phyloP scores from a whole-genome alignment of 2,797 vertebrate genomes.

The Pipistrellus kuhlii region DNA sequence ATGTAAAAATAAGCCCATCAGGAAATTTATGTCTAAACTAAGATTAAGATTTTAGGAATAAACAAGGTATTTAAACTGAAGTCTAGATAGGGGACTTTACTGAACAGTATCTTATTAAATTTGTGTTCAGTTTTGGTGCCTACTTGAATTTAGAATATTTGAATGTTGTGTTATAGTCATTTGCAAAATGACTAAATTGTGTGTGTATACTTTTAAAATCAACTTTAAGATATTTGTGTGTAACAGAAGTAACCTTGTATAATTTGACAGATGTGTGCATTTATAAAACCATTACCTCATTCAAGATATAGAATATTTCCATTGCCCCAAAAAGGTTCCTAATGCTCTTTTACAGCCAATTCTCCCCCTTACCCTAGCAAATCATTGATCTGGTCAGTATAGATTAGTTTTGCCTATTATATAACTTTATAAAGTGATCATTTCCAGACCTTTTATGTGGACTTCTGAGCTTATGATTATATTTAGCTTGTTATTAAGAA shows the following conservation, averaged over 20 bases:
- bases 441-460: slow-evolving; percentile 9
- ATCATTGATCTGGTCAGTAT: not conserved
- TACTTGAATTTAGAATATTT: slow-evolving; percentile 21
- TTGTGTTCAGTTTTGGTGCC: not conserved
- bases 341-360: not conserved
- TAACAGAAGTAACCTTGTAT: not conserved
- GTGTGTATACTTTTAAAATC: not conserved
- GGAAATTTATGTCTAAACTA: slow-evolving; percentile 6
- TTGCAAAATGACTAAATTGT: not conserved
- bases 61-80: not conserved
- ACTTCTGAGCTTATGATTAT: slow-evolving; percentile 45
- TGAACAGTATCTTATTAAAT: not conserved
- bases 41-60: slow-evolving; percentile 28
- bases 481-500: slow-evolving; percentile 59
- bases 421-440: slow-evolving; percentile 51
- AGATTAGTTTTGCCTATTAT: slow-evolving; percentile 30
- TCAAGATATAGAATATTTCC: not conserved
- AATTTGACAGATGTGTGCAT: not conserved
- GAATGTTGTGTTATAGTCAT: not conserved
- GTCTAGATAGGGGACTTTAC: not conserved
- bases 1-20: slow-evolving; percentile 25
- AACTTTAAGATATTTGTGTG: slow-evolving; percentile 54
- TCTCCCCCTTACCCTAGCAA: not conserved
- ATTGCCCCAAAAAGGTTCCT: not conserved
- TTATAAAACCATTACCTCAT: slow-evolving; percentile 1